phyloP scores from a whole-genome alignment of 92 coral and sea anemone species.

The Phenganax marumi region DNA sequence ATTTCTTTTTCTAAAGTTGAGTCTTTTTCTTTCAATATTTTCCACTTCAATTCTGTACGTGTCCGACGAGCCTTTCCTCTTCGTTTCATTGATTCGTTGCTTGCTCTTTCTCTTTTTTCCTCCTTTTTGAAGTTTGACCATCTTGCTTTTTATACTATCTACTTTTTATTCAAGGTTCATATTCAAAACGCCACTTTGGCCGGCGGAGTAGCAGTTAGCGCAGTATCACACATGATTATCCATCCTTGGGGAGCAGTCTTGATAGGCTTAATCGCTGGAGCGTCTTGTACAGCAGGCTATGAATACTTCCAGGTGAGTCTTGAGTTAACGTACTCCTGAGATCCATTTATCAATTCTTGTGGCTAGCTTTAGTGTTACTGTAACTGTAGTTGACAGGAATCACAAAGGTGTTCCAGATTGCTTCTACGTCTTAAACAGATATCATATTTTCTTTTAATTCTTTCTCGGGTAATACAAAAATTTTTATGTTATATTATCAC shows the following conservation, averaged over 20 bases:
- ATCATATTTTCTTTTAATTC: not conserved
- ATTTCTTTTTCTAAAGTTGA: not conserved
- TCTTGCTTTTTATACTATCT: not conserved
- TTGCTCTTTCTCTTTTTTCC: not conserved
- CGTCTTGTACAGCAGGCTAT: constrained; percentile 70
- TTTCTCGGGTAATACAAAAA: too few relatives aligned
- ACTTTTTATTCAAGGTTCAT: constrained; percentile 63
- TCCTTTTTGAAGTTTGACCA: not conserved
- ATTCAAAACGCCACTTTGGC: constrained; percentile 93
- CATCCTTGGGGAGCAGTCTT: constrained; percentile 93
- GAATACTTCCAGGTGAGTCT: constrained; percentile 76
- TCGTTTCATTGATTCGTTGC: not conserved
- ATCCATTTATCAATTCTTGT: not conserved
- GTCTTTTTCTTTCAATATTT: not conserved
- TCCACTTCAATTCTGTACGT: not conserved
- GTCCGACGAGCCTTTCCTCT: not conserved
- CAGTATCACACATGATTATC: constrained; percentile 86
- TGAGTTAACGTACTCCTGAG: not conserved
- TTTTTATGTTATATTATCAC: not conserved
- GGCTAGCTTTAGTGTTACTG: too few relatives aligned
- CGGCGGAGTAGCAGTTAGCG: constrained; percentile 92
- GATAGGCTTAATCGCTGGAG: constrained; percentile 76
- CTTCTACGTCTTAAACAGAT: not conserved
- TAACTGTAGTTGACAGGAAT: not conserved
- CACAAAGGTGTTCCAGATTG: not conserved